Conservation (phyloP, 2,888 invertebrate species). For the Chydorus sphaericus region DNA sequence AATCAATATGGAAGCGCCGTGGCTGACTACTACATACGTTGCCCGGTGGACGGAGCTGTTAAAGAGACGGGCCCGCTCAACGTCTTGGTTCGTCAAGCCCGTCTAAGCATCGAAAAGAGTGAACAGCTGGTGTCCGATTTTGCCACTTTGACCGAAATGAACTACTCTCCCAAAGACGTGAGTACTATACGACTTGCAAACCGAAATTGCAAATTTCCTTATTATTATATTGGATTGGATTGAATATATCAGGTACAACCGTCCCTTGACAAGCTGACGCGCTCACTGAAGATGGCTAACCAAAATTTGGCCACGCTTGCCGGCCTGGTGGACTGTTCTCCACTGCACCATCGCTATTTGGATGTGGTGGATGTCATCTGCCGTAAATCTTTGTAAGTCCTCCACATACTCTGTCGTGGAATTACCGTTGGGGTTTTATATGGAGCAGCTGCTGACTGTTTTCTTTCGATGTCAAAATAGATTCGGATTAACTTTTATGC, state of each 20-base stretch:
- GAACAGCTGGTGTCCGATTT: constrained; percentile 8
- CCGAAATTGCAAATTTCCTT: not conserved
- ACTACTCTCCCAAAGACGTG: constrained; percentile 15
- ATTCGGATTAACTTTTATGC: constrained; percentile 63
- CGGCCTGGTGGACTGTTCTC: constrained; percentile 66
- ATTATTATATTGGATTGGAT: not conserved
- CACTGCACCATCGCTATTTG: constrained; percentile 67
- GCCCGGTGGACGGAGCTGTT: not conserved
- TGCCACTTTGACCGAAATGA: not conserved
- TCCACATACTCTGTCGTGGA: not conserved
- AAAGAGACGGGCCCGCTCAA: constrained; percentile 6
- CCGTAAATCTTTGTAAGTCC: constrained; percentile 53
- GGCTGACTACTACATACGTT: constrained; percentile 19
- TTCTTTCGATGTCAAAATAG: constrained; percentile 14
- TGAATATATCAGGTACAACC: constrained; percentile 42
- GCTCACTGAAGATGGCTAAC: constrained; percentile 35
- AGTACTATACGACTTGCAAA: not conserved
- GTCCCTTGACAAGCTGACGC: constrained; percentile 41
- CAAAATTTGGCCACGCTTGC: constrained; percentile 32
- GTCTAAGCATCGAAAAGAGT: constrained; percentile 6
- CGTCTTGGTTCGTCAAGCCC: constrained; percentile 6
- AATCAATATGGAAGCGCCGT: constrained; percentile 18
- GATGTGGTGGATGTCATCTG: constrained; percentile 66
- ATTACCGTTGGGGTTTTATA: not conserved
- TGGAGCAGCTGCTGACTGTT: not conserved